A percentile compares a stretch with the other conserved stretches of the same genome.
Conservation (phyloP, 2,797 vertebrate genomes). For the Muscicapa comitata region DNA sequence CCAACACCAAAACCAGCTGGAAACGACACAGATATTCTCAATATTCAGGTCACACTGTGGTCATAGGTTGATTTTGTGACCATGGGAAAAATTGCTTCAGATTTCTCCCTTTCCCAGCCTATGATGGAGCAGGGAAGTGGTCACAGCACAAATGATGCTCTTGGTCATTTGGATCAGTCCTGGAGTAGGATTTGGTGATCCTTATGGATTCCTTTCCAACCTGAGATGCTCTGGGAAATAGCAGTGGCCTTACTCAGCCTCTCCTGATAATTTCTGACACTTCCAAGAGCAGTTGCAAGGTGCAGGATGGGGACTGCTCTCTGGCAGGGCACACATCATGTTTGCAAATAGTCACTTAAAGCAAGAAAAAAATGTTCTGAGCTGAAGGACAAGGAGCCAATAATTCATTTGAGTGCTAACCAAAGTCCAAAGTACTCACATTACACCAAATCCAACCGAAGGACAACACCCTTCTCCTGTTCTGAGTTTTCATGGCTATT, state of each 20-base stretch:
- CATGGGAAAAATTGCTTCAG: neutral
- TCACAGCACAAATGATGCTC: neutral
- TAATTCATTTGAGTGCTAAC: neutral
- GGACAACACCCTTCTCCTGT: conserved; percentile 13
- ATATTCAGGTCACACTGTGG: neutral
- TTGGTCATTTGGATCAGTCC: neutral
- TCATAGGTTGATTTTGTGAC: neutral
- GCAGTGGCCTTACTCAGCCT: neutral
- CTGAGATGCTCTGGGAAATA: neutral
- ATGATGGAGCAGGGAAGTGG: neutral
- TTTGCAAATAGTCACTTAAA: neutral
- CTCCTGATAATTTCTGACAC: neutral
- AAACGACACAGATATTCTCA: neutral
- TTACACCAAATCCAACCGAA: neutral
- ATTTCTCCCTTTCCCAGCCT: neutral
- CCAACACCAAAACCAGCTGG: neutral
- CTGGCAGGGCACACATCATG: neutral
- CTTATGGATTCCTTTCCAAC: neutral
- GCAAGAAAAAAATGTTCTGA: neutral
- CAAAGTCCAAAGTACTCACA: conserved; percentile 21
- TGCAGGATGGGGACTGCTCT: neutral
- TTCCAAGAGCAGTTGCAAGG: neutral
- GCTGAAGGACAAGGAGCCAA: neutral
- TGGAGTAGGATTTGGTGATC: neutral
- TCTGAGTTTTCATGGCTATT: neutral